These are phyloP conservation scores for Notocelia uddmanniana DNA, from an alignment of 2,888 invertebrate genomes.

Conservation along the genomic window DNA sequence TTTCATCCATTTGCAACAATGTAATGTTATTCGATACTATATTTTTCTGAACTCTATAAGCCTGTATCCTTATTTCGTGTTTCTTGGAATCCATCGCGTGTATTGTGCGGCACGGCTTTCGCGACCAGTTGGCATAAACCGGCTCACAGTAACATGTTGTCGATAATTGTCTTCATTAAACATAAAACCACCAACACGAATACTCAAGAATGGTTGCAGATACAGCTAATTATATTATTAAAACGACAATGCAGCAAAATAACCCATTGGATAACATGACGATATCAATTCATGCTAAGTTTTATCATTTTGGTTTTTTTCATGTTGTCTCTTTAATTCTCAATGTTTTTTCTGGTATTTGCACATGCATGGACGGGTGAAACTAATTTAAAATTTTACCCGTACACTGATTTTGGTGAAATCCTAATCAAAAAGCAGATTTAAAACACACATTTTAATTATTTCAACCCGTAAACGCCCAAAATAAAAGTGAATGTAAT, in stretches of 20 bases:
- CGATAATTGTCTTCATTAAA: constrained; percentile 1
- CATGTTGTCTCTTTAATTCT: too few relatives aligned
- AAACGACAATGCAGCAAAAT: not conserved
- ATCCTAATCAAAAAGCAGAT: too few relatives aligned
- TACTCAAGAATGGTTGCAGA: not conserved
- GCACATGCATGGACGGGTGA: too few relatives aligned
- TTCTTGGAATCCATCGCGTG: constrained; percentile 30
- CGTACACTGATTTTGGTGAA: too few relatives aligned
- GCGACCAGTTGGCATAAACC: constrained; percentile 19
- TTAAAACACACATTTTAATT: too few relatives aligned
- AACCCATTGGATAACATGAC: too few relatives aligned
- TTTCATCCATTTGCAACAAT: not conserved
- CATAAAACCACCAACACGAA: not conserved
- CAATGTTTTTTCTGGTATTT: too few relatives aligned
- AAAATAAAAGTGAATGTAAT: too few relatives aligned
- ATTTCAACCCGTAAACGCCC: too few relatives aligned
- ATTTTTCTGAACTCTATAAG: not conserved
- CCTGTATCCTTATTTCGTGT: not conserved
- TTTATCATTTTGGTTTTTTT: too few relatives aligned
- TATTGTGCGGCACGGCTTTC: not conserved
- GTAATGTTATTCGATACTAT: constrained; percentile 9
- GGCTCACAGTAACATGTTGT: not conserved
- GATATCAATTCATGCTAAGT: too few relatives aligned
- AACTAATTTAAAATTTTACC: too few relatives aligned
- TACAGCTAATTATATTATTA: constrained; percentile 4